Evolutionary conservation across 2,888 invertebrate genomes (phyloP), one percentile per base, ranked within the genome.

Genomic region (Diloba caeruleocephala): DNA sequence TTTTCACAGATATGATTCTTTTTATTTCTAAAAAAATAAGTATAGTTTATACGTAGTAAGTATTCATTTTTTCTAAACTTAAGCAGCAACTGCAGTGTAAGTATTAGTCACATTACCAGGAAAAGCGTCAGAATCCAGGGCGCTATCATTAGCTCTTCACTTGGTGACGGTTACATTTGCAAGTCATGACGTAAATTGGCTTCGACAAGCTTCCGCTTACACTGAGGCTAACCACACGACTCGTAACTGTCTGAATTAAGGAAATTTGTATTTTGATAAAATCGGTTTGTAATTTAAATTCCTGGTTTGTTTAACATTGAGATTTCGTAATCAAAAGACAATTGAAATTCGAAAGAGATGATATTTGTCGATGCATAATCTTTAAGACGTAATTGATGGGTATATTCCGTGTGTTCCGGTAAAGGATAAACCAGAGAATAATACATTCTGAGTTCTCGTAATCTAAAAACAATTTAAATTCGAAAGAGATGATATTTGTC

Each of bases 131-230:
- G 17, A 39, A 45, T 33, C 43, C 10, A 15, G 46, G 26, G 8
- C 13, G 23, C 12, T 49, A 25, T 23, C 13, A 37, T 33, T 49
- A 12, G 38, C 34, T 50, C 36, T 28, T 12, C 9, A 31, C 15
- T 46, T 37, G 29, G 33, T 13, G 23, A 45, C 32, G 19, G 19
- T n/a, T 42, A 50, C 21, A 39, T 58, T 53, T 56, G 56, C 39
- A 61, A 60, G 48, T 59, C 66, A 57, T 56, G 58, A 42, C 52
- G 38, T 9, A 57, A 63, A 60, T 63, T 62, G 44, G 37, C 15
- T 44, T 32, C 29, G 32, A 33, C 21, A 50, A 37, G 34, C 33
- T 8, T 56, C 42, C 21, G n/a, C 6, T 67, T 46, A 28, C 42
- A 32, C 9, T 34, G 25, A 37, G 8, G 13, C 3, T 31, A 33